Evolutionary conservation across 2,797 vertebrate species (phyloP).

Genomic region (Pangasius djambal): DNA sequence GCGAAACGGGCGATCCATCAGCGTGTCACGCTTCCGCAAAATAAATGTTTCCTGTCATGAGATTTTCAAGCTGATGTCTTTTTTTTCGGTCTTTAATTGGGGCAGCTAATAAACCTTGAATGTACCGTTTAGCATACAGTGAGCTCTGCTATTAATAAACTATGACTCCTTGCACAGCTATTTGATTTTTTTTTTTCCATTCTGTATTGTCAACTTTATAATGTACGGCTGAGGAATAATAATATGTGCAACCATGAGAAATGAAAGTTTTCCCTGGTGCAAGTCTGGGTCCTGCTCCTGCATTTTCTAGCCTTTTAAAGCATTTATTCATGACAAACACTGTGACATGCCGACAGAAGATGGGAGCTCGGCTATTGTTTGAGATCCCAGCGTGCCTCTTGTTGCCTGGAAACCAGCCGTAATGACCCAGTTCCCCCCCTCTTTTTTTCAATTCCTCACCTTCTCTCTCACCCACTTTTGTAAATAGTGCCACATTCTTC

Average conservation of each 20-base stretch:
- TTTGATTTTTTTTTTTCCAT: neutral
- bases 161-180: neutral
- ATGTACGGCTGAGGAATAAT: neutral
- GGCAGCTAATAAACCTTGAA: slow-evolving; percentile 47
- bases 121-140: slow-evolving; percentile 7
- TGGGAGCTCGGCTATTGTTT: slow-evolving; percentile 62
- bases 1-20: slow-evolving; percentile 52
- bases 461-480: slow-evolving; percentile 56
- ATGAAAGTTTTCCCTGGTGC: slow-evolving; percentile 6
- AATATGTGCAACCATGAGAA: slow-evolving; percentile 52
- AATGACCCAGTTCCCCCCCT: slow-evolving; percentile 59
- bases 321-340: slow-evolving; percentile 72
- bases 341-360: slow-evolving; percentile 64
- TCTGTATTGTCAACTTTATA: neutral
- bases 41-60: slow-evolving; percentile 46
- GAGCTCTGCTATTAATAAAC: slow-evolving; percentile 41
- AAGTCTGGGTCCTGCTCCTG: slow-evolving; percentile 35
- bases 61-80: slow-evolving; percentile 47
- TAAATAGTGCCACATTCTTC: slow-evolving; percentile 60
- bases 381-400: slow-evolving; percentile 62
- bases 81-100: slow-evolving; percentile 5
- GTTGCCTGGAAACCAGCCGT: slow-evolving; percentile 74
- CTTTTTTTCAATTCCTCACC: neutral
- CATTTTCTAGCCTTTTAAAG: slow-evolving; percentile 59
- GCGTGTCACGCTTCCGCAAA: slow-evolving; percentile 45